Conservation (phyloP, 2,888 invertebrate species). For the Mythimna impura region DNA sequence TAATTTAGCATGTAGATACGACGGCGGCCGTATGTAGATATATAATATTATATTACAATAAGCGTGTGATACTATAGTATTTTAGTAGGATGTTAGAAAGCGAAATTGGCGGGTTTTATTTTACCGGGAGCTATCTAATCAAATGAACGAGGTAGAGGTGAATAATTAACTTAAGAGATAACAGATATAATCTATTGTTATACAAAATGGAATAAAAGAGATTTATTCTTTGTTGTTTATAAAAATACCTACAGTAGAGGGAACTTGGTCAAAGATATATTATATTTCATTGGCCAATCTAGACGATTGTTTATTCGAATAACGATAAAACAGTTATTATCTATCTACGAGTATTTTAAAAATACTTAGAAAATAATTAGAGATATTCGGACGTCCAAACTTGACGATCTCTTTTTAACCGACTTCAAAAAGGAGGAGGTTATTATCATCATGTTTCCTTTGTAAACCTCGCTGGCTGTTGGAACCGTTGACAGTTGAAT, state of each 20-base stretch:
- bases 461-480: not conserved
- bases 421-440: too few relatives aligned
- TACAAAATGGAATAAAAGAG: not conserved
- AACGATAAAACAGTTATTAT: not conserved
- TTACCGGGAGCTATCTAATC: conserved; percentile 1
- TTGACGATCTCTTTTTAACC: not conserved
- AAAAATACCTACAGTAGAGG: not conserved
- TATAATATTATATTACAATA: conserved; percentile 51
- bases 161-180: not conserved
- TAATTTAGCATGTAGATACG: conserved; percentile 39
- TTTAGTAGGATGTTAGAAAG: conserved; percentile 53
- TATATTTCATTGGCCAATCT: not conserved
- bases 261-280: too few relatives aligned
- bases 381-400: not conserved
- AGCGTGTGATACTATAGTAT: conserved; percentile 34
- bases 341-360: too few relatives aligned
- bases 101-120: conserved; percentile 23
- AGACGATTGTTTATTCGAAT: not conserved
- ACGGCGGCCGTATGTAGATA: conserved; percentile 29
- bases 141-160: not conserved
- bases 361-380: too few relatives aligned
- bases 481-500: not conserved
- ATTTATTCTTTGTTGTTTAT: not conserved
- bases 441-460: not conserved
- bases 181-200: not conserved